Percentiles rank a stretch among this genome's conserved stretches.
These are phyloP conservation scores for Atrichornis clamosus DNA, from an alignment of 2,113 vertebrate species.

Conservation along the genomic window DNA sequence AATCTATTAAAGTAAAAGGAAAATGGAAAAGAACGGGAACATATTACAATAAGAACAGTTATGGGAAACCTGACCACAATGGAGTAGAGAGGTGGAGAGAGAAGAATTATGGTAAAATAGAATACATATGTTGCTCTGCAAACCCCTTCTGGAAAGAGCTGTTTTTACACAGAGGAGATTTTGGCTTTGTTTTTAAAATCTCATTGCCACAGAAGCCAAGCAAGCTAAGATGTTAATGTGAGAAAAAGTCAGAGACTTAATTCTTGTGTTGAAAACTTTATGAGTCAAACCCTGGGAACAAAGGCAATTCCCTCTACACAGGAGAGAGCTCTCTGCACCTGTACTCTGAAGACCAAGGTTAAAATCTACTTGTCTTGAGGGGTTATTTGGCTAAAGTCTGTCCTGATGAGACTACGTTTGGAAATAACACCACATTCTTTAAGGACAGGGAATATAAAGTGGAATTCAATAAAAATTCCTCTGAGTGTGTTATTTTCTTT, in stretches of 20 bases:
- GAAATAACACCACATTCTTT: background rate
- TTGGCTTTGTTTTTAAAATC: background rate
- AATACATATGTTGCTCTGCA: background rate
- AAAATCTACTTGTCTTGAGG: background rate
- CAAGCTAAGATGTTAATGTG: background rate
- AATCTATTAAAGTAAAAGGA: background rate
- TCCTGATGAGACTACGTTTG: background rate
- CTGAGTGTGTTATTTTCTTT: background rate
- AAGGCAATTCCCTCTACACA: background rate
- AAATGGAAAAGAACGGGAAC: background rate
- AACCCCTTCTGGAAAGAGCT: background rate
- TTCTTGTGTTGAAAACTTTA: background rate
- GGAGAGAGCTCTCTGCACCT: background rate
- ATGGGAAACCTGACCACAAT: background rate
- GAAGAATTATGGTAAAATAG: background rate
- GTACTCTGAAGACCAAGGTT: background rate
- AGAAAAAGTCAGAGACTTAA: background rate
- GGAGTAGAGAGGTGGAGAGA: background rate
- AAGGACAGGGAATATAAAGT: background rate
- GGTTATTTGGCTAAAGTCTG: background rate
- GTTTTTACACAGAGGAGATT: background rate
- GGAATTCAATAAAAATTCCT: conserved; percentile 38
- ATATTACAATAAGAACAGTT: background rate
- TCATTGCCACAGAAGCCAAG: background rate
- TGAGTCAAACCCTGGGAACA: background rate